A percentile compares a stretch with the other conserved stretches of the same genome.
Conservation (phyloP, 2,888 invertebrate genomes). For the Nomada lathburiana region DNA sequence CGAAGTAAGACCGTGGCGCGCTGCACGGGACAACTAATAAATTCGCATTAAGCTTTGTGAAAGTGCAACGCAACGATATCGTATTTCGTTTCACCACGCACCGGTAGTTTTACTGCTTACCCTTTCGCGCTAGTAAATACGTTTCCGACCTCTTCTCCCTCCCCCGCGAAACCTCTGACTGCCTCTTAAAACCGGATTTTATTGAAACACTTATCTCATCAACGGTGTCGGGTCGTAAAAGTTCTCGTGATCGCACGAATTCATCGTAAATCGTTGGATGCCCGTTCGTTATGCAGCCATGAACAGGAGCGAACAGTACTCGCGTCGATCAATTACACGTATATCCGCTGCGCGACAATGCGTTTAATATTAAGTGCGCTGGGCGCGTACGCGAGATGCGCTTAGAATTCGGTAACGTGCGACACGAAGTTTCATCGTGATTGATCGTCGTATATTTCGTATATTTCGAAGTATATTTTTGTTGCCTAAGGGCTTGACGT, state of each 20-base stretch:
- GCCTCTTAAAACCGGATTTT: conserved; percentile 74
- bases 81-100: conserved; percentile 64
- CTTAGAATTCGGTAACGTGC: conserved; percentile 9
- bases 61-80: conserved; percentile 59
- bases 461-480: too few species aligned
- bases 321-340: conserved; percentile 22
- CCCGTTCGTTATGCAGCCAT: conserved; percentile 32
- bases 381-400: neutral
- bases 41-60: conserved; percentile 67
- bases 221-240: conserved; percentile 70
- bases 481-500: too few species aligned
- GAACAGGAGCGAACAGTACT: conserved; percentile 25
- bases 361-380: neutral
- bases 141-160: conserved; percentile 40
- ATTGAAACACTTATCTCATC: conserved; percentile 75
- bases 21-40: conserved; percentile 60
- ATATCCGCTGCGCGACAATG: neutral
- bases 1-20: conserved; percentile 36
- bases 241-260: conserved; percentile 66
- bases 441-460: neutral
- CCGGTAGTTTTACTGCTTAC: conserved; percentile 67
- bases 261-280: conserved; percentile 54
- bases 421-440: neutral
- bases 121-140: conserved; percentile 68
- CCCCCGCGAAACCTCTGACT: conserved; percentile 44